Evolutionary conservation across 2,888 invertebrate species (phyloP), one percentile per base, ranked within the genome.

Genomic region (Diaprepes abbreviatus): DNA sequence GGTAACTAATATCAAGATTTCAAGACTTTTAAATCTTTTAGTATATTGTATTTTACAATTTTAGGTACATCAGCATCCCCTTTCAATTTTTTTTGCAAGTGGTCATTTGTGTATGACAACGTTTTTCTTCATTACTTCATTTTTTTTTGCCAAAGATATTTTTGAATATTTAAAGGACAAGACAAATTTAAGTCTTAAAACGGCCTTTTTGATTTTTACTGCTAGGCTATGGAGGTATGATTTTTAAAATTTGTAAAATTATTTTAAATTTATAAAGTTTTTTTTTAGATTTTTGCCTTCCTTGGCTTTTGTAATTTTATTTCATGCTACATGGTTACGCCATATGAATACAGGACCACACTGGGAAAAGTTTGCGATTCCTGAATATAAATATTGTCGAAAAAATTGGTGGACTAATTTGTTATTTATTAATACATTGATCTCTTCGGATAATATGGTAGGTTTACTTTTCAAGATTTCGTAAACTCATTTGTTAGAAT

Each of bases 361-460:
- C 45, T 94, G 93, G 94, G 85, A 89, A 28, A 85, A 87, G 12
- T 86, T 87, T 73, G 85, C 92, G 70, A 82, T 83, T n/a, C 38
- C 77, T 3, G 85, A 86, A 77, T 86, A 87, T 74, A 87, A 89
- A 57, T 85, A 90, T 59, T 92, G 93, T 75, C 81, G 86, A 71
- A 83, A 85, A 0, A 89, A 90, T 0, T 92, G 92, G 92, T 93
- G 92, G 92, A 81, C 89, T 0, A 92, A 92, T 80, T 84, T 92
- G 38, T 81, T 92, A 33, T 93, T 92, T 80, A 86, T 92, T 54
- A 92, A 92, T 78, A 93, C 92, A 78, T 92, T 92, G 77, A 85
- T 91, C 10, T 87, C 88, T 54, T 3, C 3, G 24, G 5, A 24
- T 24, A 24, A 24, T 24, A 24, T 24, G 24, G 24, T 24, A 24